phyloP scores from a whole-genome alignment of 2,888 invertebrate species.

The Drosophila colorata region DNA sequence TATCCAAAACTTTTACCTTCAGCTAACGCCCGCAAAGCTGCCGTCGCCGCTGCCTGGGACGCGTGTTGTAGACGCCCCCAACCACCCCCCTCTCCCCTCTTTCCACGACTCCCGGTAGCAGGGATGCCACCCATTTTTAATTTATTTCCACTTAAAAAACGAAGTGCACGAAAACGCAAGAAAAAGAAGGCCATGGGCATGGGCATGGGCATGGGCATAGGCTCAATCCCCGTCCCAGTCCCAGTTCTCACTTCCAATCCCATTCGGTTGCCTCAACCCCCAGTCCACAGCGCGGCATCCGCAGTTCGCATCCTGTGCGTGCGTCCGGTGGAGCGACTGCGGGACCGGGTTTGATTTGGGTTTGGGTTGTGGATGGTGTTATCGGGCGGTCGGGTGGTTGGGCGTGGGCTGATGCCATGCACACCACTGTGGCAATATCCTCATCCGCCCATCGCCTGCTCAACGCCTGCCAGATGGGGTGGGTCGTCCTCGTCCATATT shows the following conservation, averaged over 20 bases:
- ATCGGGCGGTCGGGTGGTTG: constrained; percentile 56
- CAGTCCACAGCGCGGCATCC: constrained; percentile 51
- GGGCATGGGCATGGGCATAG: constrained; percentile 39
- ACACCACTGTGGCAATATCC: constrained; percentile 51
- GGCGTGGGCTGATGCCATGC: constrained; percentile 30
- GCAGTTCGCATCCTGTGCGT: constrained; percentile 76
- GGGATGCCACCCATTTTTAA: constrained; percentile 84
- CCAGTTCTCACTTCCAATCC: constrained; percentile 17
- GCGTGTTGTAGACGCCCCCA: constrained; percentile 59
- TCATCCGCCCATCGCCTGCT: constrained; percentile 58
- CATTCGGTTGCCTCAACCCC: constrained; percentile 23
- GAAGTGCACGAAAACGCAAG: constrained; percentile 36
- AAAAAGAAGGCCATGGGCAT: constrained; percentile 47
- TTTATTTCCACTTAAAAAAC: constrained; percentile 83
- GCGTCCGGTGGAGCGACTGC: constrained; percentile 72
- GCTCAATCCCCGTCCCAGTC: constrained; percentile 37
- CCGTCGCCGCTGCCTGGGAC: constrained; percentile 50
- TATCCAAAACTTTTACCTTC: constrained; percentile 82
- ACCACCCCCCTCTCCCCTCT: constrained; percentile 3
- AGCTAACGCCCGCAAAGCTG: constrained; percentile 34
- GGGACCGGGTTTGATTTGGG: constrained; percentile 19
- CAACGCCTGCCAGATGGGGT: constrained; percentile 24
- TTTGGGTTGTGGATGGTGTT: constrained; percentile 58
- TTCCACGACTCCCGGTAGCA: not conserved
- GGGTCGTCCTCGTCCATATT: constrained; percentile 57